These are phyloP conservation scores for Sminthurides aquaticus DNA, from an alignment of 2,888 invertebrate genomes.

Conservation along the genomic window DNA sequence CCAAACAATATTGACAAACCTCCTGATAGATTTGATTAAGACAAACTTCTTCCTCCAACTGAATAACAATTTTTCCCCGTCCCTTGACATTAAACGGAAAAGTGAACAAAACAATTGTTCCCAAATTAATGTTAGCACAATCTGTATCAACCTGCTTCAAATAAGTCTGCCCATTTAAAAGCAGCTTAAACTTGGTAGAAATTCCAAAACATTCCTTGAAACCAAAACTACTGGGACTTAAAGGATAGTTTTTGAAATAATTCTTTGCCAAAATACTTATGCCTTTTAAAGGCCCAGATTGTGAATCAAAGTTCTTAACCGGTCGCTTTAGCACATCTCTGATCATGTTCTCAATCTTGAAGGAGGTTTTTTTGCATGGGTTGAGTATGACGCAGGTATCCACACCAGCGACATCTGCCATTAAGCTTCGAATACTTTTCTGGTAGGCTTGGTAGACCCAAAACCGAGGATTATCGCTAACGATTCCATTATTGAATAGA, in stretches of 20 bases:
- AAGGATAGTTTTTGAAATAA: not conserved
- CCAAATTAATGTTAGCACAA: not conserved
- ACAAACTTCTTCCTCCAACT: not conserved
- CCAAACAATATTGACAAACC: not conserved
- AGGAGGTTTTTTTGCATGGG: not conserved
- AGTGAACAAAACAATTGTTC: not conserved
- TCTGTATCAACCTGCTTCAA: not conserved
- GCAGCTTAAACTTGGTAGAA: not conserved
- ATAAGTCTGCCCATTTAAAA: not conserved
- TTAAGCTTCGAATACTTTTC: not conserved
- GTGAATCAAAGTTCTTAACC: not conserved
- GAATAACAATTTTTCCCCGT: not conserved
- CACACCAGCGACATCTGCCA: not conserved
- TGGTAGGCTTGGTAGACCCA: conserved; percentile 7
- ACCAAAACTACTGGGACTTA: not conserved
- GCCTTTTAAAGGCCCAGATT: not conserved
- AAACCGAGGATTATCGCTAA: not conserved
- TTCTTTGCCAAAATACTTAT: not conserved
- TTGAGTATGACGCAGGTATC: not conserved
- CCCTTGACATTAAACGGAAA: conserved; percentile 4
- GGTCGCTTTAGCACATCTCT: not conserved
- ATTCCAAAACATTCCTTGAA: not conserved
- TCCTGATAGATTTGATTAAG: not conserved
- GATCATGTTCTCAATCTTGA: conserved; percentile 4
- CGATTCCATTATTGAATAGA: not conserved